These are phyloP conservation scores for Mechanitis mazaeus DNA, from an alignment of 2,888 invertebrate genomes.

Conservation along the genomic window DNA sequence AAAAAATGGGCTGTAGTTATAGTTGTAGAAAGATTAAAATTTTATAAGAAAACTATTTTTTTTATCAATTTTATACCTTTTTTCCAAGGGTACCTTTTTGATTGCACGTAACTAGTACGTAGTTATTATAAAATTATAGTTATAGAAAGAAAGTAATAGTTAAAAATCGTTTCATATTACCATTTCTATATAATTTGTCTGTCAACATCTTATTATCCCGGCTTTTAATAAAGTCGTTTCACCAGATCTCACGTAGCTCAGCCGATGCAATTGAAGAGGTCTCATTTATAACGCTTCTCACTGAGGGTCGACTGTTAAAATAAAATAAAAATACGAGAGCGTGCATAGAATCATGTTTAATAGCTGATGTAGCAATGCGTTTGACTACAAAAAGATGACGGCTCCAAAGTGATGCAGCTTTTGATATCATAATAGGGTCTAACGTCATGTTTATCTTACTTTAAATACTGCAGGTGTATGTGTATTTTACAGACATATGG, in stretches of 20 bases:
- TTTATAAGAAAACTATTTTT: no score
- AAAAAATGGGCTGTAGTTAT: no score
- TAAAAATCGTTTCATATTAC: not conserved
- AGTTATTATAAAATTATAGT: no score
- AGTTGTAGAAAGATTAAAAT: no score
- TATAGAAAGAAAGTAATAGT: no score
- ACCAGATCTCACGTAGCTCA: conserved; percentile 48
- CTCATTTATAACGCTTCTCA: conserved; percentile 45
- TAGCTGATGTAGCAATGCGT: conserved; percentile 56
- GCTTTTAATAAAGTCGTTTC: conserved; percentile 48
- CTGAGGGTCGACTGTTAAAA: conserved; percentile 31
- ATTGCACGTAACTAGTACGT: not conserved
- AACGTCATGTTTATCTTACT: conserved; percentile 62
- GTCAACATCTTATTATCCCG: conserved; percentile 34
- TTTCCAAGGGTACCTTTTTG: no score
- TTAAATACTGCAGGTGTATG: conserved; percentile 47
- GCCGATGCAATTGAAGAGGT: conserved; percentile 47
- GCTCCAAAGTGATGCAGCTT: conserved; percentile 53
- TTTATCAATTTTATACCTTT: no score
- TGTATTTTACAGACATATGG: conserved; percentile 14
- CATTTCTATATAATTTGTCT: conserved; percentile 37
- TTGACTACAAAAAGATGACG: conserved; percentile 45
- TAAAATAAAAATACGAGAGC: conserved; percentile 65
- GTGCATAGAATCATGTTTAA: conserved; percentile 75
- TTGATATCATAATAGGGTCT: conserved; percentile 72